Conservation (phyloP, 2,113 vertebrate species). For the Rattus norvegicus region DNA sequence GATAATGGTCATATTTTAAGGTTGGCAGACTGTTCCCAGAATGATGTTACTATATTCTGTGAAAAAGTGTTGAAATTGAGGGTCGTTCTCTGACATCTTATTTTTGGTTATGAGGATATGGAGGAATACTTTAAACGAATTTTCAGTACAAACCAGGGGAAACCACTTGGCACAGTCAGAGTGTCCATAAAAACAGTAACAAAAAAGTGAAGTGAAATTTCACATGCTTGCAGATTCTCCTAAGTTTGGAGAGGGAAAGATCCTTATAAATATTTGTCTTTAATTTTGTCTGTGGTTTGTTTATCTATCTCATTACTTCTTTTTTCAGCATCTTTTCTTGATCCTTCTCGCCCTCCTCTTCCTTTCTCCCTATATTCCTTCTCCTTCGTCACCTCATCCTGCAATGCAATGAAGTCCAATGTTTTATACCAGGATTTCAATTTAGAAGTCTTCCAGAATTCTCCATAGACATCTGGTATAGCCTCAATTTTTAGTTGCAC, state of each 20-base stretch:
- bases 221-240: neutral
- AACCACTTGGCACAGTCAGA: rapidly evolving
- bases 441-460: neutral
- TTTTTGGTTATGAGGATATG: rapidly evolving
- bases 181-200: neutral
- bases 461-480: neutral
- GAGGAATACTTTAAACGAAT: neutral
- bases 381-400: neutral
- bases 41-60: neutral
- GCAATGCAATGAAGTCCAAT: neutral
- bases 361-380: too few relatives aligned
- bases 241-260: neutral
- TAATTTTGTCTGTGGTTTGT: neutral
- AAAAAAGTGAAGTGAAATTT: neutral
- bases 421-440: neutral
- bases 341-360: neutral
- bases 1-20: neutral
- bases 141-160: neutral
- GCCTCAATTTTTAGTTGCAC: neutral
- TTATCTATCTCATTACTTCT: neutral
- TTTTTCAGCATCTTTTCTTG: neutral
- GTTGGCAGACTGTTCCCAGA: neutral
- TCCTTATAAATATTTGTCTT: neutral
- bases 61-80: neutral
- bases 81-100: neutral